Evolutionary conservation across 2,797 vertebrate genomes (phyloP).

Genomic region (Acrocephalus scirpaceus): DNA sequence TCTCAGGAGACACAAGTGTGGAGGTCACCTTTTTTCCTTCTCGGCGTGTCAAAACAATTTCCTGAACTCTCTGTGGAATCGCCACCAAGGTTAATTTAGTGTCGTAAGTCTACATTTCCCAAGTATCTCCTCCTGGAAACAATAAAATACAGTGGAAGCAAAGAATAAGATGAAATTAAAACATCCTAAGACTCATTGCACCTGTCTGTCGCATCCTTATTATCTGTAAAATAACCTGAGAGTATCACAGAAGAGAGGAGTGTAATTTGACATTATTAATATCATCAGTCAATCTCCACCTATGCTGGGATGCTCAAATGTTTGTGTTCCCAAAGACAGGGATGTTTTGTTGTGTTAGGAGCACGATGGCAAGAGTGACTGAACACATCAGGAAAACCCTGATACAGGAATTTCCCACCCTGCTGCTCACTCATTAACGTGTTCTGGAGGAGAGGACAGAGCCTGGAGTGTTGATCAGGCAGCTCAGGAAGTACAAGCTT

Average conservation of each 20-base stretch:
- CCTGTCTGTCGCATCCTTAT: slow-evolving; percentile 10
- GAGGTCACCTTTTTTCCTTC: slow-evolving; percentile 30
- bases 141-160: not conserved
- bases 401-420: not conserved
- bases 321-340: not conserved
- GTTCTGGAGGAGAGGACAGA: not conserved
- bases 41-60: not conserved
- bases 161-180: slow-evolving; percentile 24
- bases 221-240: slow-evolving; percentile 12
- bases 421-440: not conserved
- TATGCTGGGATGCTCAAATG: not conserved
- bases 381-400: not conserved
- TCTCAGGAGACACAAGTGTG: not conserved
- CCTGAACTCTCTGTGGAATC: not conserved
- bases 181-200: slow-evolving; percentile 18
- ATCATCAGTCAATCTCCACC: slow-evolving; percentile 38
- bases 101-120: not conserved
- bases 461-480: not conserved
- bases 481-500: not conserved
- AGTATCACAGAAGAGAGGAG: not conserved
- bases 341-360: not conserved
- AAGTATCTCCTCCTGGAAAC: not conserved
- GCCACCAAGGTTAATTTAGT: not conserved
- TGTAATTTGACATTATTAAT: slow-evolving; percentile 41
- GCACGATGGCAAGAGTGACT: not conserved